phyloP scores from a whole-genome alignment of 2,113 vertebrate species.

The Sinocyclocheilus maitianheensis region DNA sequence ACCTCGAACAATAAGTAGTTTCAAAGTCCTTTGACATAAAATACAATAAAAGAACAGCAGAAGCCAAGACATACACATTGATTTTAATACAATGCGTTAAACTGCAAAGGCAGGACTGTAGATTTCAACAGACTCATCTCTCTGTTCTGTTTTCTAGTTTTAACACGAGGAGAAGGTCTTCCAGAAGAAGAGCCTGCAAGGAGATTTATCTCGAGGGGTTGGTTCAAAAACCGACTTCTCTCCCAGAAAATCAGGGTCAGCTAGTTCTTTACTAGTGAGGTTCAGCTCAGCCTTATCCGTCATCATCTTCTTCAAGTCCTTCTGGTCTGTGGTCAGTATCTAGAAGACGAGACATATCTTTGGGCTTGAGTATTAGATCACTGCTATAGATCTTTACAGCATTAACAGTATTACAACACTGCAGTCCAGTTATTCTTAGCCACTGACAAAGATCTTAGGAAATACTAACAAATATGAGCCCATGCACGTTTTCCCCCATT shows the following conservation, averaged over 20 bases:
- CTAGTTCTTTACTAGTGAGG: constrained; percentile 43
- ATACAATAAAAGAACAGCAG: not conserved
- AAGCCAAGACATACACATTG: not conserved
- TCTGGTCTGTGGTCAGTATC: constrained; percentile 58
- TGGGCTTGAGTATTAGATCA: not conserved
- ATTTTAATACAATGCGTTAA: not conserved
- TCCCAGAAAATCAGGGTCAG: constrained; percentile 36
- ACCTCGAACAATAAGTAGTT: not conserved
- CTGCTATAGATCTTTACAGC: constrained; percentile 4
- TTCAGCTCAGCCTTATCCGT: constrained; percentile 58
- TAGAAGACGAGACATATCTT: constrained; percentile 24
- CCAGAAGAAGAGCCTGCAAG: constrained; percentile 78
- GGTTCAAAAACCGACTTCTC: constrained; percentile 43
- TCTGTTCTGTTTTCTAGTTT: not conserved
- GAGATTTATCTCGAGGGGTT: not conserved
- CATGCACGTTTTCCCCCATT: not conserved
- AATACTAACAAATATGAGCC: not conserved
- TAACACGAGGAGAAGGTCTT: constrained; percentile 78
- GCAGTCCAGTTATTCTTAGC: not conserved
- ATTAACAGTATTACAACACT: not conserved
- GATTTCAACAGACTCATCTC: not conserved
- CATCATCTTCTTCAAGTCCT: constrained; percentile 60
- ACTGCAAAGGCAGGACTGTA: constrained; percentile 25
- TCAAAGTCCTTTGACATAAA: not conserved
- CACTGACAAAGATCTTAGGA: not conserved